Percentiles rank a stretch among this genome's conserved stretches.
phyloP scores from a whole-genome alignment of 2,888 invertebrate species.

The Caenorhabditis afra region DNA sequence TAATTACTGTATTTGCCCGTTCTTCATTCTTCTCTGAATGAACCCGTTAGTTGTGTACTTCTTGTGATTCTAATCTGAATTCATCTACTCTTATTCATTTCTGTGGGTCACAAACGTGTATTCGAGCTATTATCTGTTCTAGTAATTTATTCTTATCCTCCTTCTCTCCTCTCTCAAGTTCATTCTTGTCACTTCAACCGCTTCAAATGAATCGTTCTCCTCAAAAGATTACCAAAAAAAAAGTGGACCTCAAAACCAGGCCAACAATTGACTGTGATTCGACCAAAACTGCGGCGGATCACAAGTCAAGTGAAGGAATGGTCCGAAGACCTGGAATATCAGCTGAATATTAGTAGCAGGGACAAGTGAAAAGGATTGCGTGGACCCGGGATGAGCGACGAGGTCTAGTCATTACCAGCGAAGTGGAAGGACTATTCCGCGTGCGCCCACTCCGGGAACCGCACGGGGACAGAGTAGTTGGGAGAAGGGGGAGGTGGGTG shows the following conservation, averaged over 20 bases:
- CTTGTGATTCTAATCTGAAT: slow-evolving; percentile 30
- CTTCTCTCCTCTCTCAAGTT: slow-evolving; percentile 6
- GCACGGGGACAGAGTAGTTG: neutral
- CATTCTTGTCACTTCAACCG: slow-evolving; percentile 33
- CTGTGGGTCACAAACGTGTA: slow-evolving; percentile 40
- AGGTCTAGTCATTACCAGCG: slow-evolving; percentile 60
- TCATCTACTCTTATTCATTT: neutral
- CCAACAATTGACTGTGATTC: slow-evolving; percentile 72
- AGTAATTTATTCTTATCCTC: slow-evolving; percentile 34
- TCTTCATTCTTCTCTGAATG: neutral
- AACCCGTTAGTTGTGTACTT: slow-evolving; percentile 28
- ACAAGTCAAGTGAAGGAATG: slow-evolving; percentile 62
- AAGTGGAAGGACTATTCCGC: slow-evolving; percentile 50
- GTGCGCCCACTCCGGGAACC: slow-evolving; percentile 43
- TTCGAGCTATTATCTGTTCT: slow-evolving; percentile 32
- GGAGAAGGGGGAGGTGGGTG: neutral
- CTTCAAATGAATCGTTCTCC: slow-evolving; percentile 22
- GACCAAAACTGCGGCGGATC: slow-evolving; percentile 59
- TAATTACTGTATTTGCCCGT: slow-evolving; percentile 6
- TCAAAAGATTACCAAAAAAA: neutral
- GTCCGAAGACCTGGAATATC: slow-evolving; percentile 43
- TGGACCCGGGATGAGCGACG: slow-evolving; percentile 48
- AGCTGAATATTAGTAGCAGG: slow-evolving; percentile 13
- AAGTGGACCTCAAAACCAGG: slow-evolving; percentile 40
- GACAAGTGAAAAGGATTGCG: neutral